A percentile compares a stretch with the other conserved stretches of the same genome.
Evolutionary conservation across 2,113 vertebrate species (phyloP).

Genomic region (Heterocephalus glaber): DNA sequence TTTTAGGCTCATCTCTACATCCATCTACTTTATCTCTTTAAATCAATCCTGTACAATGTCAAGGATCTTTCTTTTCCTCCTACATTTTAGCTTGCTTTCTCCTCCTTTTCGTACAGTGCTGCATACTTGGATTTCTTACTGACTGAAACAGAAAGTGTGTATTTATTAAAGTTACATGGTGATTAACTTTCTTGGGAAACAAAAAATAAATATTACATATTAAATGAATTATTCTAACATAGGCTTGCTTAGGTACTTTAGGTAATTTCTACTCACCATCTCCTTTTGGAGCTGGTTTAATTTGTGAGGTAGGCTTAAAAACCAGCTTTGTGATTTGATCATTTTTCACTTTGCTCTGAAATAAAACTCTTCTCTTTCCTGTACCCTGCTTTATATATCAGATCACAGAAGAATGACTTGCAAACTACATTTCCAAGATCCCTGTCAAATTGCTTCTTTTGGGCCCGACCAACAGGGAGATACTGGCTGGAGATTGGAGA

Average conservation of each 20-base stretch:
- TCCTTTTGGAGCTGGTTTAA: neutral
- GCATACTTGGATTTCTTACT: conserved; percentile 53
- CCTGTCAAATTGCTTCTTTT: neutral
- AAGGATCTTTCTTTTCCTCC: conserved; percentile 53
- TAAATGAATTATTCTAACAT: conserved; percentile 40
- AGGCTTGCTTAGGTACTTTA: neutral
- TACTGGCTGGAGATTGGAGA: neutral
- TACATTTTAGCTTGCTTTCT: conserved; percentile 43
- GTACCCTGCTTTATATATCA: neutral
- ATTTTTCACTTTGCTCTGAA: neutral
- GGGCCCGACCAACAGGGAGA: neutral
- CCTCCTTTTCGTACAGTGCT: conserved; percentile 20
- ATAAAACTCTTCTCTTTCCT: neutral
- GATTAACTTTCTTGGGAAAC: conserved; percentile 55
- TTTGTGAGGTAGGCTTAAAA: neutral
- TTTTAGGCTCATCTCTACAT: conserved; percentile 36
- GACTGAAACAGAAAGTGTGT: conserved; percentile 36
- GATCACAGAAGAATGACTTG: neutral
- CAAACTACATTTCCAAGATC: neutral
- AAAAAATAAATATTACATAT: conserved; percentile 51
- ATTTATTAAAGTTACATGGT: conserved; percentile 48
- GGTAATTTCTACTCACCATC: neutral
- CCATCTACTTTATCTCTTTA: conserved; percentile 9
- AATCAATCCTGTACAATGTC: conserved; percentile 49
- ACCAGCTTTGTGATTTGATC: conserved; percentile 33